These are phyloP conservation scores for Colostygia pectinataria DNA, from an alignment of 2,888 invertebrate species.

Conservation along the genomic window DNA sequence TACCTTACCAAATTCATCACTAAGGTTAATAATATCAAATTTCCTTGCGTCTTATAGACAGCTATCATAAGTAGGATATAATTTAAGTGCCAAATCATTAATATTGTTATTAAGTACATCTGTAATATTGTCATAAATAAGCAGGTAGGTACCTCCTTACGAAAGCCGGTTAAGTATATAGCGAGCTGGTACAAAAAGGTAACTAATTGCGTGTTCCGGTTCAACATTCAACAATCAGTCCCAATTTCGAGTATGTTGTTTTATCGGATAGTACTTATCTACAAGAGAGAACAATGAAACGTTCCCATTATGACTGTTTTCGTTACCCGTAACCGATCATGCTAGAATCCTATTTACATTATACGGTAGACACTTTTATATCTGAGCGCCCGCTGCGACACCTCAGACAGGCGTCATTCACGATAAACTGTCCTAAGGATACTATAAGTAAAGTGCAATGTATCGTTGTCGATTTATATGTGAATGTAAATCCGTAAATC, in stretches of 20 bases:
- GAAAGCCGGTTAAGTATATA: not conserved
- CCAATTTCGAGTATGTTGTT: slow-evolving; percentile 66
- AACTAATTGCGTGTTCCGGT: slow-evolving; percentile 21
- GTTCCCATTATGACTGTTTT: slow-evolving; percentile 53
- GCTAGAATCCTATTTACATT: slow-evolving; percentile 50
- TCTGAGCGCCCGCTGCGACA: too few relatives aligned
- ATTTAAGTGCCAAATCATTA: not conserved
- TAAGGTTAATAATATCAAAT: slow-evolving; percentile 11
- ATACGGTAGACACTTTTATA: slow-evolving; percentile 33
- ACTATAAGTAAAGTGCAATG: too few relatives aligned
- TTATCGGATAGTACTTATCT: slow-evolving; percentile 68
- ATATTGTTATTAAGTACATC: too few relatives aligned
- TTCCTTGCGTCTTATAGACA: not conserved
- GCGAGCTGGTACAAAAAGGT: slow-evolving; percentile 10
- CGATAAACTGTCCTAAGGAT: too few relatives aligned
- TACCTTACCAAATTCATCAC: slow-evolving; percentile 19
- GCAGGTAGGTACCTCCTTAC: too few relatives aligned
- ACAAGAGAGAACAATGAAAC: slow-evolving; percentile 76
- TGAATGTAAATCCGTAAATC: too few relatives aligned
- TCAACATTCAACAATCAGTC: slow-evolving; percentile 56
- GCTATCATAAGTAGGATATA: not conserved
- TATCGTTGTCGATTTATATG: too few relatives aligned
- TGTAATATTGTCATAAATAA: too few relatives aligned
- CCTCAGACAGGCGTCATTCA: too few relatives aligned
- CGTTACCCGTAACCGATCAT: slow-evolving; percentile 57